These are phyloP conservation scores for Halcyon chelicuti DNA, from an alignment of 2,797 vertebrate species.

Conservation along the genomic window DNA sequence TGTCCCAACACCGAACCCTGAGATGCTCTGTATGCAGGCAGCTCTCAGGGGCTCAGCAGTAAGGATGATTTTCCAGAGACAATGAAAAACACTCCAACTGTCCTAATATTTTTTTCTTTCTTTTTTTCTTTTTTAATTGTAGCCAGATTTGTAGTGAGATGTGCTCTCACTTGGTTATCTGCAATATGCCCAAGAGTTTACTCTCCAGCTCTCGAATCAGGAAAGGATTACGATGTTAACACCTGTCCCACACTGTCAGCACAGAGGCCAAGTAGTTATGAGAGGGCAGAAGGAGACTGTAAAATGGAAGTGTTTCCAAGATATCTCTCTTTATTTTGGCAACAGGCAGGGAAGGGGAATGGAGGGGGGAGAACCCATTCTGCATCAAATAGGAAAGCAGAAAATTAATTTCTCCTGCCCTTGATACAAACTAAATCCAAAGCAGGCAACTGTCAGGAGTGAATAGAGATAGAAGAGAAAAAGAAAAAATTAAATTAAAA, in stretches of 20 bases:
- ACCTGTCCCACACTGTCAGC: not conserved
- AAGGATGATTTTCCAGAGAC: not conserved
- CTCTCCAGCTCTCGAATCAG: not conserved
- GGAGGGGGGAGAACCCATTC: not conserved
- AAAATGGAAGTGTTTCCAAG: not conserved
- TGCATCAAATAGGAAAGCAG: slow-evolving; percentile 15
- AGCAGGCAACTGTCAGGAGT: slow-evolving; percentile 57
- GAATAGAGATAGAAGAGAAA: slow-evolving; percentile 28
- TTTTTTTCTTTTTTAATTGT: not conserved
- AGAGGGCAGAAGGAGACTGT: not conserved
- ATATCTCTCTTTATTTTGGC: not conserved
- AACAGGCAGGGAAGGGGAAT: not conserved
- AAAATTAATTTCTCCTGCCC: slow-evolving; percentile 42
- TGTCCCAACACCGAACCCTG: not conserved
- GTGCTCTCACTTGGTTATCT: not conserved
- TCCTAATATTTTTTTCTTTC: not conserved
- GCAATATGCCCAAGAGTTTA: not conserved
- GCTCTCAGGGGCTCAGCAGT: not conserved
- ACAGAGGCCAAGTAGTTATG: not conserved
- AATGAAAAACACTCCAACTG: not conserved
- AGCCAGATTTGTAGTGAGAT: not conserved
- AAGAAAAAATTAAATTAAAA: not conserved
- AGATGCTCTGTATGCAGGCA: not conserved
- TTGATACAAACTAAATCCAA: slow-evolving; percentile 63
- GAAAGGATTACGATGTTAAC: slow-evolving; percentile 18